A percentile compares a stretch with the other conserved stretches of the same genome.
Conservation (phyloP, 2,113 vertebrate species). For the Dunckerocampus dactyliophorus region DNA sequence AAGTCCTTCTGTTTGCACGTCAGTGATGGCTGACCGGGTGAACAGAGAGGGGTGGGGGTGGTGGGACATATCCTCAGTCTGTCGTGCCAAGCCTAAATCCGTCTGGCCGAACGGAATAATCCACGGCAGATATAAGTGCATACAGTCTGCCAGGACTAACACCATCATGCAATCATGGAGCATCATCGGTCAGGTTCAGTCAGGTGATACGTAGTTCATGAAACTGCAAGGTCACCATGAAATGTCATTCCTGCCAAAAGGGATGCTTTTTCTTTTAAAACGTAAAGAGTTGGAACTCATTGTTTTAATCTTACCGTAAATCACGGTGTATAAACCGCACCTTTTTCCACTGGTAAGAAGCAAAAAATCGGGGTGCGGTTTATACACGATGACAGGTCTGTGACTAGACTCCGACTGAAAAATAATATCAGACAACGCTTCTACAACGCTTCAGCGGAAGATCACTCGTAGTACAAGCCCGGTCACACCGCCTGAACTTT, state of each 20-base stretch:
- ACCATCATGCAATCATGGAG: conserved; percentile 11
- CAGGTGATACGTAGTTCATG: neutral
- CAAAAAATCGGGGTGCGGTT: no score
- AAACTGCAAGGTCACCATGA: neutral
- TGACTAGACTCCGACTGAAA: no score
- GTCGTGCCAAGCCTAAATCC: conserved; percentile 47
- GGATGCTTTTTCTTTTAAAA: no score
- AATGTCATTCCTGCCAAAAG: neutral
- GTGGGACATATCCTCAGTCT: conserved; percentile 44
- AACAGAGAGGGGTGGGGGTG: conserved; percentile 32
- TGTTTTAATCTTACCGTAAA: no score
- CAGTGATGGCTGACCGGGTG: conserved; percentile 37
- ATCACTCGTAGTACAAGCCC: no score
- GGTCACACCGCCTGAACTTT: no score
- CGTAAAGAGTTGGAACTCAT: no score
- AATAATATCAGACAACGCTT: no score
- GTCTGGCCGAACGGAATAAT: conserved; percentile 64
- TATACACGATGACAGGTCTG: no score
- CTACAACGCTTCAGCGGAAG: no score
- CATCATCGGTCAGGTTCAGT: neutral
- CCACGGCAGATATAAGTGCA: conserved; percentile 34
- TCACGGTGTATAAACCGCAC: no score
- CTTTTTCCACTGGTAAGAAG: no score
- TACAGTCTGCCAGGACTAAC: conserved; percentile 41
- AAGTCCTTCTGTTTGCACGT: conserved; percentile 49